Conservation (phyloP, 2,888 invertebrate species). For the Tubulanus polymorphus region DNA sequence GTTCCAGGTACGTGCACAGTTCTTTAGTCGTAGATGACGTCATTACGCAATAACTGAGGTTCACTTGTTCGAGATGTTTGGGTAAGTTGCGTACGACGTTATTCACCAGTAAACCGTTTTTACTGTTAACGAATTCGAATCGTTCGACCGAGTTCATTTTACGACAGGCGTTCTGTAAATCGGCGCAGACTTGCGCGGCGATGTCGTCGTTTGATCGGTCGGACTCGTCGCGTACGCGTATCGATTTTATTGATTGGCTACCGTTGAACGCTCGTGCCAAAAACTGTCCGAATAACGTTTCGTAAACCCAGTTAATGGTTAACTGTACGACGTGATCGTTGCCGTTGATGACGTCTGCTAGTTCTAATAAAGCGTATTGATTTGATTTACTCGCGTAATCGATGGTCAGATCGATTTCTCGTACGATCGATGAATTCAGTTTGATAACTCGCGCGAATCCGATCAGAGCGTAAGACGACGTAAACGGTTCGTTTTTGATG, state of each 20-base stretch:
- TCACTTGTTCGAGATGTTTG: conserved; percentile 23
- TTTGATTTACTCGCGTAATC: conserved; percentile 4
- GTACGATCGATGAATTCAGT: neutral
- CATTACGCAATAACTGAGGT: conserved; percentile 29
- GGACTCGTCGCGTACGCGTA: conserved; percentile 24
- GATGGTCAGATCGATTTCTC: neutral
- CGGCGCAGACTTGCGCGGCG: conserved; percentile 37
- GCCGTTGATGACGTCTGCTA: conserved; percentile 28
- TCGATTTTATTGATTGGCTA: conserved; percentile 20
- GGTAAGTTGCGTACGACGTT: conserved; percentile 38
- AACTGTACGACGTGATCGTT: conserved; percentile 25
- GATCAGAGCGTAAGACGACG: conserved; percentile 22
- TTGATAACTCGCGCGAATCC: conserved; percentile 25
- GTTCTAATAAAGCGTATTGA: conserved; percentile 20
- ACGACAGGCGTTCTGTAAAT: conserved; percentile 31
- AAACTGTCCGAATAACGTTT: conserved; percentile 33
- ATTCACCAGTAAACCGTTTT: conserved; percentile 30
- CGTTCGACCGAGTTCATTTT: conserved; percentile 27
- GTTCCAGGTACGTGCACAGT: conserved; percentile 29
- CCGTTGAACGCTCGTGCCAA: conserved; percentile 25
- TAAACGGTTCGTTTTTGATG: conserved; percentile 25
- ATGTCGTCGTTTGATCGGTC: conserved; percentile 20
- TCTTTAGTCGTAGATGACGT: conserved; percentile 37
- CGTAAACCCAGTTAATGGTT: conserved; percentile 32
- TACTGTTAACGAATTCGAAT: conserved; percentile 30